These are phyloP conservation scores for Cybosia mesomella DNA, from an alignment of 2,888 invertebrate genomes.

Conservation along the genomic window DNA sequence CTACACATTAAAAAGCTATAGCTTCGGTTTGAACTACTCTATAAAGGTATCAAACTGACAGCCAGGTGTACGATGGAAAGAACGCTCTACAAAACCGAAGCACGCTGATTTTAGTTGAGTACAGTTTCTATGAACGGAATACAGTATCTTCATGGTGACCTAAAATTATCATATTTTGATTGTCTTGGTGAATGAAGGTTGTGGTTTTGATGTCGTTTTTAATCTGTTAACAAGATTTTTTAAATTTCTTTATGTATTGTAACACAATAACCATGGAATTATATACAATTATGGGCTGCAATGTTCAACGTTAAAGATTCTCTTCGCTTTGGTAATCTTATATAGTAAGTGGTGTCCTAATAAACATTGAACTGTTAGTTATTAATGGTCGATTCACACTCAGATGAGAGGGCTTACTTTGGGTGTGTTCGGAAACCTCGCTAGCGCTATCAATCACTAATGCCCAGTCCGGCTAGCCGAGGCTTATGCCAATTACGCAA, in stretches of 20 bases:
- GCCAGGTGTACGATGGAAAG: not conserved
- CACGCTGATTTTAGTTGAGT: too few relatives aligned
- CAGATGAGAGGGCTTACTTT: too few relatives aligned
- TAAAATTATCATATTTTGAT: constrained; percentile 18
- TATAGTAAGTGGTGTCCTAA: not conserved
- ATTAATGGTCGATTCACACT: too few relatives aligned
- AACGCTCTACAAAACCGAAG: not conserved
- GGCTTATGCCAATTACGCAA: not conserved
- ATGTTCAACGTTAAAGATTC: not conserved
- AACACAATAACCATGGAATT: constrained; percentile 4
- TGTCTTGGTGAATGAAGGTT: constrained; percentile 47
- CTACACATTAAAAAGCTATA: too few relatives aligned
- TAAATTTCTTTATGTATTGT: constrained; percentile 14
- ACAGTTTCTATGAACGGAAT: too few relatives aligned
- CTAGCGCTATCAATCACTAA: too few relatives aligned
- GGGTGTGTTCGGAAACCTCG: too few relatives aligned
- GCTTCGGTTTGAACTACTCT: too few relatives aligned
- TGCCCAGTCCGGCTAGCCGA: too few relatives aligned
- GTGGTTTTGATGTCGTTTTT: constrained; percentile 42
- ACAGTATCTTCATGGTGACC: not conserved
- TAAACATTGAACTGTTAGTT: too few relatives aligned
- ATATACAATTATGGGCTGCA: not conserved
- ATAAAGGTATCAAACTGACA: not conserved
- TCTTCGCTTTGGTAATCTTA: not conserved
- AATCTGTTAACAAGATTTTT: constrained; percentile 35